A percentile compares a stretch with the other conserved stretches of the same genome.
These are phyloP conservation scores for Pristiophorus japonicus DNA, from an alignment of 2,113 vertebrate species.

Conservation along the genomic window DNA sequence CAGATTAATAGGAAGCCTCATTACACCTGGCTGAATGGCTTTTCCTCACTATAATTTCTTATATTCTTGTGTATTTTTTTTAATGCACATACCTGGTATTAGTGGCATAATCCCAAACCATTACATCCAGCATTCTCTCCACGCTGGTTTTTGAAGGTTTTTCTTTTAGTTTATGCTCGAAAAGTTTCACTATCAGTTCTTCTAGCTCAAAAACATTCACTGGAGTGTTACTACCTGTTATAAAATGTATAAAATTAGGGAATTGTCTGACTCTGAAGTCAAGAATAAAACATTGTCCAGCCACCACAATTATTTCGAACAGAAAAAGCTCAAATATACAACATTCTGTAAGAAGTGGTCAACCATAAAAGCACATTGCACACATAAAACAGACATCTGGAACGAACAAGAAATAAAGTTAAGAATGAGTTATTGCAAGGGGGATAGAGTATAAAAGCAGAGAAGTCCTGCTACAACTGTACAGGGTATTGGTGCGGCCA, in stretches of 20 bases:
- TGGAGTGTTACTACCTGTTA: constrained; percentile 8
- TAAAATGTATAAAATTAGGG: background rate
- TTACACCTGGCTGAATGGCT: background rate
- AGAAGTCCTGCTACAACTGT: no score
- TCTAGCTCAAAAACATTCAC: constrained; percentile 46
- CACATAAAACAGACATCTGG: background rate
- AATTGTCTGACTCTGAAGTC: background rate
- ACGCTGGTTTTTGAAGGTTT: constrained; percentile 59
- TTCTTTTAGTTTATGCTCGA: constrained; percentile 56
- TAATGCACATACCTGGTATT: constrained; percentile 57
- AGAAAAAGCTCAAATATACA: background rate
- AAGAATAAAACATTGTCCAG: background rate
- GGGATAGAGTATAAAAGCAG: no score
- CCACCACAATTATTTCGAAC: background rate
- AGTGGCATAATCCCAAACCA: constrained; percentile 64
- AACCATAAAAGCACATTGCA: background rate
- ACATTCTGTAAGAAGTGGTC: background rate
- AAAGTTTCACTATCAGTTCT: constrained; percentile 55
- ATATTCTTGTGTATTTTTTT: background rate
- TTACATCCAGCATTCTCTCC: constrained; percentile 52
- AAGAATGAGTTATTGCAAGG: background rate
- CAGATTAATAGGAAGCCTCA: background rate
- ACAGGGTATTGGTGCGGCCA: no score
- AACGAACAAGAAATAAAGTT: background rate
- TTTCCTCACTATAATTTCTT: background rate